Conservation (phyloP, 2,888 invertebrate genomes). For the Spodoptera picta region DNA sequence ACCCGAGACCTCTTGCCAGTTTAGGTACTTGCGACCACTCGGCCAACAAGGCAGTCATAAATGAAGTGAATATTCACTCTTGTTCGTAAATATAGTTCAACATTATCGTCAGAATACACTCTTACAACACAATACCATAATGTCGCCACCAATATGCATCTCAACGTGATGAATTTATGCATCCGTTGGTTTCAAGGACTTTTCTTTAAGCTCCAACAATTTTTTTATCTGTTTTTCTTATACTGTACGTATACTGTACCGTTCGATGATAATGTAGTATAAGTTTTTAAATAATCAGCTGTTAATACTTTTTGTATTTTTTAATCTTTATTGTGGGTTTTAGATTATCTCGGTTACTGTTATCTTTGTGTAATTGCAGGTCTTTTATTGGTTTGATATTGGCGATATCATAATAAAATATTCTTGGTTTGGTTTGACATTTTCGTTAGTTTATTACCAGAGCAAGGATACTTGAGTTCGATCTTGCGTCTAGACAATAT, state of each 20-base stretch:
- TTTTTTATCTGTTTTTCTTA: slow-evolving; percentile 32
- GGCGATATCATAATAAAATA: no score
- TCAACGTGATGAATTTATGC: slow-evolving; percentile 49
- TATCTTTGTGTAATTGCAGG: background rate
- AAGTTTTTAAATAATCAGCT: background rate
- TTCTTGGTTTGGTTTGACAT: no score
- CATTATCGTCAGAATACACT: slow-evolving; percentile 27
- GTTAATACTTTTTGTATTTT: background rate
- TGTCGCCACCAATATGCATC: slow-evolving; percentile 55
- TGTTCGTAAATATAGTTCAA: background rate
- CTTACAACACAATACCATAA: slow-evolving; percentile 54
- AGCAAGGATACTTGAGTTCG: no score
- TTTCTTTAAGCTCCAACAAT: slow-evolving; percentile 47
- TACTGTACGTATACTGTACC: slow-evolving; percentile 18
- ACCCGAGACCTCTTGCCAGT: no score
- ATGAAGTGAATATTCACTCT: no score
- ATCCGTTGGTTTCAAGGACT: slow-evolving; percentile 50
- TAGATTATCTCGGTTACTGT: background rate
- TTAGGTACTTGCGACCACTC: no score
- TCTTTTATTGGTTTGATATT: no score
- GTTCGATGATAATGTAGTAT: slow-evolving; percentile 18
- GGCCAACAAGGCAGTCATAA: no score
- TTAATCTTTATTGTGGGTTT: slow-evolving; percentile 1
- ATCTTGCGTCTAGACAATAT: no score
- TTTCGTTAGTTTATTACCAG: no score